Percentiles rank a stretch among this genome's conserved stretches.
These are phyloP conservation scores for Pluvianellus socialis DNA, from an alignment of 2,113 vertebrate genomes.

Conservation along the genomic window DNA sequence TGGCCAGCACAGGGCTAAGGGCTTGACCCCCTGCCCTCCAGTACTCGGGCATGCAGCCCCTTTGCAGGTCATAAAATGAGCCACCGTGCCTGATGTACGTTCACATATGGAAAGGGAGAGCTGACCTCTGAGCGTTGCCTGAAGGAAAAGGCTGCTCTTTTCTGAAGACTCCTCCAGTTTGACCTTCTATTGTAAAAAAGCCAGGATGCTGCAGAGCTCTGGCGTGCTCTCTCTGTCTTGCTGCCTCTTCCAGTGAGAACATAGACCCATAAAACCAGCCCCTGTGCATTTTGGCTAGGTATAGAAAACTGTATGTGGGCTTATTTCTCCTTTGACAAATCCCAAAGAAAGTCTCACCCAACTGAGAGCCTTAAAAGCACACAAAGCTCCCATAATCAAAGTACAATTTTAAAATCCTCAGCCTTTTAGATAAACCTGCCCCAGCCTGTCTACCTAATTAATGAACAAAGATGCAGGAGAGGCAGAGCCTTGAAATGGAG, in stretches of 20 bases:
- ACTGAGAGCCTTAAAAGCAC: not conserved
- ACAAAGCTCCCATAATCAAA: not conserved
- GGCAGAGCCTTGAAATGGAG: not conserved
- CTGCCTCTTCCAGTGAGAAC: not conserved
- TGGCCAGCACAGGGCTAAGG: not conserved
- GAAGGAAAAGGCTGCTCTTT: not conserved
- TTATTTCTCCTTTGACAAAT: not conserved
- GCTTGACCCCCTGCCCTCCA: not conserved
- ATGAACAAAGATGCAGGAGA: not conserved
- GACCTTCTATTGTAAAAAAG: not conserved
- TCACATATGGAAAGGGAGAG: not conserved
- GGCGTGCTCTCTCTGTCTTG: accelerated
- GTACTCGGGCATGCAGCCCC: not conserved
- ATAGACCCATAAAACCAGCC: not conserved
- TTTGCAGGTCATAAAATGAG: not conserved
- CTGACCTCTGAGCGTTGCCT: not conserved
- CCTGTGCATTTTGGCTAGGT: not conserved
- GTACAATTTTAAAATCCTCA: not conserved
- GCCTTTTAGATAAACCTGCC: not conserved
- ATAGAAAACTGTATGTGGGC: not conserved
- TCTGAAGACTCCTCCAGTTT: not conserved
- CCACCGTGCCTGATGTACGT: not conserved
- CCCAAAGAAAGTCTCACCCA: not conserved
- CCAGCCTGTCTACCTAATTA: not conserved
- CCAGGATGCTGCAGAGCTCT: not conserved